Evolutionary conservation across 1,140 invertebrate species (phyloP).

Genomic region (Ditylenchus dipsaci): DNA sequence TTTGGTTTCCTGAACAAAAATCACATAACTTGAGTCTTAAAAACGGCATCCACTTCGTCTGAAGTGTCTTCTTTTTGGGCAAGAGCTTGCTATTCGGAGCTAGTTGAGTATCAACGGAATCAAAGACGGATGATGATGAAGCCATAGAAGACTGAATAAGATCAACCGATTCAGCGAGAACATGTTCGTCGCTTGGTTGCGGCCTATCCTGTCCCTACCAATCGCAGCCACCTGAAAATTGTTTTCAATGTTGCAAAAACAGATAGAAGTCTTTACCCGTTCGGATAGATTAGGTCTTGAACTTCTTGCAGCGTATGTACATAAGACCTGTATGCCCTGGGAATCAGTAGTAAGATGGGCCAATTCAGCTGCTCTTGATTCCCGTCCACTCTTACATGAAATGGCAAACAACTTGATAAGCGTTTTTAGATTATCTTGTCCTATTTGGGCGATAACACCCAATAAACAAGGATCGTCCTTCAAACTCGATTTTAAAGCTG

Average conservation of each 20-base stretch:
- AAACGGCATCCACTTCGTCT: not conserved
- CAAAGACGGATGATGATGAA: not conserved
- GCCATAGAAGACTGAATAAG: not conserved
- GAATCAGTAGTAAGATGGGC: slow-evolving; percentile 16
- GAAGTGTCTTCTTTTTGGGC: not conserved
- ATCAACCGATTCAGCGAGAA: not conserved
- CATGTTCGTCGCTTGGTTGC: not conserved
- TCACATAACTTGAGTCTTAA: not conserved
- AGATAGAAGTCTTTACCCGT: slow-evolving; percentile 9
- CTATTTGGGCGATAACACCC: slow-evolving; percentile 1
- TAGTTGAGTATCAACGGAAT: not conserved
- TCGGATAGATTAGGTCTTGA: slow-evolving; percentile 12
- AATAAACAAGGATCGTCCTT: not conserved
- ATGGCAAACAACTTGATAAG: slow-evolving; percentile 21
- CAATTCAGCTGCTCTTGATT: slow-evolving; percentile 19
- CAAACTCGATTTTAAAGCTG: not conserved
- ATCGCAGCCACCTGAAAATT: not conserved
- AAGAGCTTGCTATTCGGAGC: not conserved
- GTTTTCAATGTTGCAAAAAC: not conserved
- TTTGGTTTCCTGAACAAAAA: not conserved
- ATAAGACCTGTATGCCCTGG: slow-evolving; percentile 15
- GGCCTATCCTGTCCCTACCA: not conserved
- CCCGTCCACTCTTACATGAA: slow-evolving; percentile 13
- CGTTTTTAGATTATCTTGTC: slow-evolving; percentile 13
- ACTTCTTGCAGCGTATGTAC: slow-evolving; percentile 23